phyloP scores from a whole-genome alignment of 2,888 invertebrate genomes.

The Chirona hameri region DNA sequence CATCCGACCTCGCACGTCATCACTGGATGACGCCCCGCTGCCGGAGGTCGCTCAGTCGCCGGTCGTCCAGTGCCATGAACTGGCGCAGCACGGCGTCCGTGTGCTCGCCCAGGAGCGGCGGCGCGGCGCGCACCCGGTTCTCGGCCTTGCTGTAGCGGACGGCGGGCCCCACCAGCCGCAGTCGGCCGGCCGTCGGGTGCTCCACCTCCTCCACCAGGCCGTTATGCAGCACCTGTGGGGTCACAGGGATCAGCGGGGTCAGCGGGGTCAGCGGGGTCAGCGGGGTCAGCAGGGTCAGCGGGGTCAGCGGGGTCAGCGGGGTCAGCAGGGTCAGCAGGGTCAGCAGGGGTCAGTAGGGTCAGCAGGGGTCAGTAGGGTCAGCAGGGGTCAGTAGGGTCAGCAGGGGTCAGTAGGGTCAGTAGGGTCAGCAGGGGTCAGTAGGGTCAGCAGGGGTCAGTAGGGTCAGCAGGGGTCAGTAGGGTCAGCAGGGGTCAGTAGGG shows the following conservation, averaged over 20 bases:
- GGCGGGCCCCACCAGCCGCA: constrained; percentile 81
- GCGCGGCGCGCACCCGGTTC: constrained; percentile 66
- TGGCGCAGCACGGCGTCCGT: constrained; percentile 65
- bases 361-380: too few relatives aligned
- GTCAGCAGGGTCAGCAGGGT: too few relatives aligned
- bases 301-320: too few relatives aligned
- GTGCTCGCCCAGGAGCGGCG: constrained; percentile 84
- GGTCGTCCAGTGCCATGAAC: constrained; percentile 25
- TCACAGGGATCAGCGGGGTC: background rate
- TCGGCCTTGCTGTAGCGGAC: constrained; percentile 72
- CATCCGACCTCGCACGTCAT: background rate
- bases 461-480: too few relatives aligned
- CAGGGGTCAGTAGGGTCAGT: too few relatives aligned
- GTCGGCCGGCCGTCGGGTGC: constrained; percentile 63
- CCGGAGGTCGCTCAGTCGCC: background rate
- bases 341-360: too few relatives aligned
- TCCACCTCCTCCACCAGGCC: constrained; percentile 66
- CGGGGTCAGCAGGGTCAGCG: too few relatives aligned
- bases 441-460: too few relatives aligned
- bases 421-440: too few relatives aligned
- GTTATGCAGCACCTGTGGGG: constrained; percentile 49
- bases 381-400: too few relatives aligned
- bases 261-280: background rate
- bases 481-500: too few relatives aligned
- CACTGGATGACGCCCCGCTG: constrained; percentile 7